Percentiles rank a stretch among this genome's conserved stretches.
Evolutionary conservation across 2,113 vertebrate species (phyloP).

Genomic region (Microcebus lehilahytsara): DNA sequence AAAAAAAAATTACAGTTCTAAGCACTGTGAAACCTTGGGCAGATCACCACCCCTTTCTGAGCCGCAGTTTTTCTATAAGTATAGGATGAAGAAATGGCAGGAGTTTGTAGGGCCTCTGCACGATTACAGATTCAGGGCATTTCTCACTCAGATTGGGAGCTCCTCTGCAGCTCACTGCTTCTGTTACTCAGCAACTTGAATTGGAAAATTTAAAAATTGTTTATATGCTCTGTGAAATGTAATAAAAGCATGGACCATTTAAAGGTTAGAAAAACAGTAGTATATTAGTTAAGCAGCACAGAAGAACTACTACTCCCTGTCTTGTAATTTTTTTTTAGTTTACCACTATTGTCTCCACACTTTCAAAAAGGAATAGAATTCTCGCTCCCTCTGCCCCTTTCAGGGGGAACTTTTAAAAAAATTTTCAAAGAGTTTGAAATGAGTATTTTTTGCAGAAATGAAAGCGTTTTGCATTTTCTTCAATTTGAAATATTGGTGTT

Average conservation of each 20-base stretch:
- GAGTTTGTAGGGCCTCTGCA: background rate
- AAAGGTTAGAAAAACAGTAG: background rate
- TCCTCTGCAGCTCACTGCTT: background rate
- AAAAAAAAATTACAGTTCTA: background rate
- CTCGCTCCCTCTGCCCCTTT: background rate
- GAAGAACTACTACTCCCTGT: rapidly evolving
- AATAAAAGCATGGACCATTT: too few species aligned
- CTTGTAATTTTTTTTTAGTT: rapidly evolving
- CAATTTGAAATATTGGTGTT: background rate
- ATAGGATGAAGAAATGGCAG: background rate
- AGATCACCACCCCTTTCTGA: background rate
- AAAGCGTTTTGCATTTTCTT: conserved; percentile 43
- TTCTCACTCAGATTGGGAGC: background rate
- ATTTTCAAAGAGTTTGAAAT: conserved; percentile 3
- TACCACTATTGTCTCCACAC: too few species aligned
- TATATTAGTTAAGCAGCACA: rapidly evolving
- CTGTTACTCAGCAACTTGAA: background rate
- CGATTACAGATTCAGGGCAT: too few species aligned
- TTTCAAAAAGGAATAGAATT: background rate
- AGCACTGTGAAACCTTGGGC: background rate
- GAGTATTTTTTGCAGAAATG: conserved; percentile 25
- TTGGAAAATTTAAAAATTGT: background rate
- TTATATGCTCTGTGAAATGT: background rate
- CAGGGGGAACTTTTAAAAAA: background rate
- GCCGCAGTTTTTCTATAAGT: background rate